Evolutionary conservation across 2,797 vertebrate genomes (phyloP), one percentile per base, ranked within the genome.

Genomic region (Ibycter americanus): DNA sequence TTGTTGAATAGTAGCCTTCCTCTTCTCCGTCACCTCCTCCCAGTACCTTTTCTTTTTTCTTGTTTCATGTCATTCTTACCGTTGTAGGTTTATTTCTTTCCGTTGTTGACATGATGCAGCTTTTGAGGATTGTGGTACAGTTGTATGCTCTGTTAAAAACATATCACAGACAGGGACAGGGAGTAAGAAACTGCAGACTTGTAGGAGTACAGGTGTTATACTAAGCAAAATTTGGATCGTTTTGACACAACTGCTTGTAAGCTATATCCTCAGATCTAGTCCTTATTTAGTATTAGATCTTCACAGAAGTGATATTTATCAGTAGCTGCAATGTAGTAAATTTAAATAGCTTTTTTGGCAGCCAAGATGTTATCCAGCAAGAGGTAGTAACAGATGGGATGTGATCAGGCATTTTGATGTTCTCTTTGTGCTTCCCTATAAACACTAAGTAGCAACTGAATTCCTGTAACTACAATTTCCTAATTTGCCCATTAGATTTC

Each of bases 341-440:
- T 96, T 95, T 94, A 96, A 97, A 89, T 93, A 67, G 93, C 95
- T 94, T 96, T 96, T 97, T 96, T 96, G 95, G 82, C 96, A 97
- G 89, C 76, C 61, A 56, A 91, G 87, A 94, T 94, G 54, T 96
- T 96, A 94, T 83, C 95, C 84, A 97, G 80, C 83, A 89, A 96
- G 96, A 95, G 95, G 76, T 67, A 89, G 80, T 93, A 91, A 91
- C 97, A 95, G 80, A 97, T 92, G 93, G 93, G 81, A 94, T 96
- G 78, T 94, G 94, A 93, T 95, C 89, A 89, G 90, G 89, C 95
- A 95, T 95, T 96, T 91, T 97, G 92, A 92, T 95, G 90, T 96
- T 96, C 88, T 90, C 95, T 98, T 96, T 96, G 79, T 87, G 91
- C 93, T 96, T 96, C 72, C 74, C 71, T 84, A 34, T 86, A 93